phyloP scores from a whole-genome alignment of 2,888 invertebrate species.

The Aphidius colemani region DNA sequence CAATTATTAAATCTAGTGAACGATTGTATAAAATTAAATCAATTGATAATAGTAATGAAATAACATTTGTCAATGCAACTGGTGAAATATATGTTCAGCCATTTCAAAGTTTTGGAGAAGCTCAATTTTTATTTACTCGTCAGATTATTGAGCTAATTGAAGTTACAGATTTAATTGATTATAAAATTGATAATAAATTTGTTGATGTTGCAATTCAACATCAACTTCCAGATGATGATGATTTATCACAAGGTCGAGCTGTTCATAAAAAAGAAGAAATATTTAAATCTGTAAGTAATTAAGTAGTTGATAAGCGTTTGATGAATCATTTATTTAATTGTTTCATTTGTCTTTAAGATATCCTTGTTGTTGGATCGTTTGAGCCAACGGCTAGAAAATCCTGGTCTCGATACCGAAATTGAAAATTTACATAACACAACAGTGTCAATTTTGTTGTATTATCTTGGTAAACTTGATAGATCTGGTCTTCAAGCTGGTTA shows the following conservation, averaged over 20 bases:
- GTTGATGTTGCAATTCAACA: slow-evolving; percentile 44
- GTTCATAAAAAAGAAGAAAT: slow-evolving; percentile 43
- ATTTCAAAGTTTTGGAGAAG: slow-evolving; percentile 59
- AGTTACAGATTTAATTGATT: slow-evolving; percentile 36
- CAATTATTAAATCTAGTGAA: slow-evolving; percentile 58
- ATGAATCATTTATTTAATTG: neutral
- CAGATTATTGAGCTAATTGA: slow-evolving; percentile 48
- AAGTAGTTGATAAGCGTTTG: neutral
- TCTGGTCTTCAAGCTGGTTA: slow-evolving; percentile 55
- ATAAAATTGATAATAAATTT: slow-evolving; percentile 35
- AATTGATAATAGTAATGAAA: slow-evolving; percentile 42
- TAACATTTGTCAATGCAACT: slow-evolving; percentile 52
- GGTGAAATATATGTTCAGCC: slow-evolving; percentile 59
- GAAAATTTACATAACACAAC: slow-evolving; percentile 59
- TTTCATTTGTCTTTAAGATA: slow-evolving; percentile 40
- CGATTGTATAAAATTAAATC: slow-evolving; percentile 51
- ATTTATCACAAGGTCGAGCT: slow-evolving; percentile 53
- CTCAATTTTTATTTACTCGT: slow-evolving; percentile 53
- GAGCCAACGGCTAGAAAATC: slow-evolving; percentile 54
- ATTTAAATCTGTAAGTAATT: slow-evolving; percentile 43
- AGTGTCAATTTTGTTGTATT: slow-evolving; percentile 57
- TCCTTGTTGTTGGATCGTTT: slow-evolving; percentile 51
- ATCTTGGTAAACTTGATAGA: slow-evolving; percentile 56
- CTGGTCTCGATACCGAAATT: slow-evolving; percentile 52
- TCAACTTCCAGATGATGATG: slow-evolving; percentile 47